Conservation (phyloP, 2,113 vertebrate genomes). For the Neodon shergylaensis region DNA sequence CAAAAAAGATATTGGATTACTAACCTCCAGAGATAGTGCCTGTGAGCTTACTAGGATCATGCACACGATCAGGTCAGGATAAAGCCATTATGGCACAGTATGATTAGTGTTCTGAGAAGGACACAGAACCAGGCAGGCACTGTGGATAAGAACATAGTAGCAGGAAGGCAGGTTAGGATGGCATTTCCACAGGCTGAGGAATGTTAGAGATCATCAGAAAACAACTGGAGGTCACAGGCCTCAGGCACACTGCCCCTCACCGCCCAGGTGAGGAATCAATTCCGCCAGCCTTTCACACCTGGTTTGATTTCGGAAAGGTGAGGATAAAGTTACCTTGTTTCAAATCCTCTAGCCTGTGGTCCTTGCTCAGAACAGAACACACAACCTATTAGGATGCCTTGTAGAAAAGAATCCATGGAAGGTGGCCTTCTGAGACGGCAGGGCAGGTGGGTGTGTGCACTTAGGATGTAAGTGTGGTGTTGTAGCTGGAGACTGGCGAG, state of each 20-base stretch:
- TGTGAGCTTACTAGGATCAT: not conserved
- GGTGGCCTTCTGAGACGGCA: not conserved
- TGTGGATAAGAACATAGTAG: accelerated
- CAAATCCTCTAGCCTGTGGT: too few species aligned
- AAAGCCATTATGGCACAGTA: not conserved
- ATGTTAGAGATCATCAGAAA: not conserved
- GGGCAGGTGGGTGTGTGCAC: too few species aligned
- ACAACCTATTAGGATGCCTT: accelerated
- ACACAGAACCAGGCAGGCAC: too few species aligned
- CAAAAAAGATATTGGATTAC: not conserved
- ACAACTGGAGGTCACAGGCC: accelerated
- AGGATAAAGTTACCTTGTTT: not conserved
- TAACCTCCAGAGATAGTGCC: not conserved
- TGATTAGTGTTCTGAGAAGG: not conserved
- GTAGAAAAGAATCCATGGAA: accelerated
- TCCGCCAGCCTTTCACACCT: accelerated
- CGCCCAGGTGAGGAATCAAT: accelerated
- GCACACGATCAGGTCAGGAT: not conserved
- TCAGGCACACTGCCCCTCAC: not conserved
- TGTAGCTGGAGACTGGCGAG: not conserved
- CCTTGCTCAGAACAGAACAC: accelerated
- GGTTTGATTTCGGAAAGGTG: not conserved
- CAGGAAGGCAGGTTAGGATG: not conserved
- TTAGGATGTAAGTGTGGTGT: accelerated
- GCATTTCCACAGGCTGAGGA: not conserved